These are phyloP conservation scores for Caenorhabditis sp. DNA, from an alignment of 2,888 invertebrate genomes.

Conservation along the genomic window DNA sequence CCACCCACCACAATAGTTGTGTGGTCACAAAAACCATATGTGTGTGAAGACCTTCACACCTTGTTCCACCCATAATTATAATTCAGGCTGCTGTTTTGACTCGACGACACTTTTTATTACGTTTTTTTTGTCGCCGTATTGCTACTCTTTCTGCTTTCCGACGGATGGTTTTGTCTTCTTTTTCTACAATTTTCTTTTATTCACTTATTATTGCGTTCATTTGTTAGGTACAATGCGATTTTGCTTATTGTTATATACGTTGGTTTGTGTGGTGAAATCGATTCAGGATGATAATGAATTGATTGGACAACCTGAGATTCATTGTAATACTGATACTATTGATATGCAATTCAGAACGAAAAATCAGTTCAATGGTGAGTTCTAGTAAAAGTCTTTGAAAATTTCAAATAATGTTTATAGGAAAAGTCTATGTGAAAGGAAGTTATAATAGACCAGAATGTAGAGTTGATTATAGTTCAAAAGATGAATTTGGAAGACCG, in stretches of 20 bases:
- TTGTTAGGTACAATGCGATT: not conserved
- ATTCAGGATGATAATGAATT: slow-evolving; percentile 54
- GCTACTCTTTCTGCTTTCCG: not conserved
- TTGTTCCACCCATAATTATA: slow-evolving; percentile 1
- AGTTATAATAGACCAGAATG: slow-evolving; percentile 70
- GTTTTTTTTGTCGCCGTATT: not conserved
- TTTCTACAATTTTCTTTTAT: not conserved
- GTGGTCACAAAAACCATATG: not conserved
- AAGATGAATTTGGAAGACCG: slow-evolving; percentile 57
- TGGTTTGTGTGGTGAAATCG: not conserved
- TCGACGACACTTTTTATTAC: not conserved
- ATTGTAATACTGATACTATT: slow-evolving; percentile 67
- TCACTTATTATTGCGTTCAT: not conserved
- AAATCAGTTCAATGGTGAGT: slow-evolving; percentile 58
- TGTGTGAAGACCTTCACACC: not conserved
- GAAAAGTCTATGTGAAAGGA: slow-evolving; percentile 71
- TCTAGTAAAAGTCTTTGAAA: not conserved
- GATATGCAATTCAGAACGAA: slow-evolving; percentile 67
- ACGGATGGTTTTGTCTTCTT: not conserved
- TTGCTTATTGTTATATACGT: not conserved
- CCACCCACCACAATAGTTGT: not conserved
- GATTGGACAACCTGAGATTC: slow-evolving; percentile 64
- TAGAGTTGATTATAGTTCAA: slow-evolving; percentile 49
- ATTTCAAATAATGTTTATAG: slow-evolving; percentile 36
- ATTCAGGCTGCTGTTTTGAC: not conserved